These are phyloP conservation scores for Scyliorhinus canicula DNA, from an alignment of 2,797 vertebrate genomes.

Conservation along the genomic window DNA sequence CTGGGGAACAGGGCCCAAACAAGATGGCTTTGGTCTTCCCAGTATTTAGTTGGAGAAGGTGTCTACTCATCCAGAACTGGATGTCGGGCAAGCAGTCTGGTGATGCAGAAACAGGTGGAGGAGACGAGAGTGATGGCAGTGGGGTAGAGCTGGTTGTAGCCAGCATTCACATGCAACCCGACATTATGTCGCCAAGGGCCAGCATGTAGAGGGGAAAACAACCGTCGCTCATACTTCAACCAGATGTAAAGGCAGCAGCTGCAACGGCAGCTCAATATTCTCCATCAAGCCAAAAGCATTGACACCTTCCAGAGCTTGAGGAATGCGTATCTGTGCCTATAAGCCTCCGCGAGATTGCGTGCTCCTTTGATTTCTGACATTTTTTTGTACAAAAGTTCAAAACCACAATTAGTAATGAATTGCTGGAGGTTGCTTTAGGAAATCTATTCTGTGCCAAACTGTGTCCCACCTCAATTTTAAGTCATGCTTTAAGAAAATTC, in stretches of 20 bases:
- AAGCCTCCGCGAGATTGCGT: neutral
- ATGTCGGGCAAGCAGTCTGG: neutral
- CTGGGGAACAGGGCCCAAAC: neutral
- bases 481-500: neutral
- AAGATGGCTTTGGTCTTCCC: neutral
- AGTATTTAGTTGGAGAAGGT: neutral
- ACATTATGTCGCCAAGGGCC: neutral
- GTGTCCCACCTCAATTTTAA: neutral
- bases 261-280: neutral
- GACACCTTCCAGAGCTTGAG: neutral
- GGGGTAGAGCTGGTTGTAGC: neutral
- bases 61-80: neutral
- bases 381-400: neutral
- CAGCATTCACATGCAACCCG: neutral
- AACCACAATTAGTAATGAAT: neutral
- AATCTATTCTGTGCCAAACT: neutral
- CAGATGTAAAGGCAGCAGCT: neutral
- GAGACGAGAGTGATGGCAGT: neutral
- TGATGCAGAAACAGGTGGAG: neutral
- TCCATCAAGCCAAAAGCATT: neutral
- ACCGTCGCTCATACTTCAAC: neutral
- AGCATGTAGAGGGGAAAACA: neutral
- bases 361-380: neutral
- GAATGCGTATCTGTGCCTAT: neutral
- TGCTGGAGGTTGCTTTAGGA: neutral